Evolutionary conservation across 2,888 invertebrate species (phyloP).

Genomic region (Ecliptopera silaceata): DNA sequence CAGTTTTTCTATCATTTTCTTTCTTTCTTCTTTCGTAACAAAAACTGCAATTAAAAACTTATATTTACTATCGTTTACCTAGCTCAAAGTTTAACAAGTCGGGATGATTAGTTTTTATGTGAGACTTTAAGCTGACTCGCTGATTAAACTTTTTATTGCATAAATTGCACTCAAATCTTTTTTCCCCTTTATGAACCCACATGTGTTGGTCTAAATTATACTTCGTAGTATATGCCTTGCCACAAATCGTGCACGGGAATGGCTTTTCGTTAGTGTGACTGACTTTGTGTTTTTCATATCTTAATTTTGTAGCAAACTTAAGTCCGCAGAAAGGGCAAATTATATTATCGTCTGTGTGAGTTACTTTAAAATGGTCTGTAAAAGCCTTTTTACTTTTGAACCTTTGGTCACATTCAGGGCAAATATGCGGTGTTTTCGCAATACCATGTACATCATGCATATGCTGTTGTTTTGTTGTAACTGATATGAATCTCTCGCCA

Average conservation of each 20-base stretch:
- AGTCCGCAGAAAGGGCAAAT: conserved; percentile 67
- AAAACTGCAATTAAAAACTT: too few species aligned
- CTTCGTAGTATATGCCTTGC: conserved; percentile 68
- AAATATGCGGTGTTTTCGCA: conserved; percentile 55
- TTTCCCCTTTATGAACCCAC: conserved; percentile 73
- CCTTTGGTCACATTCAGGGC: conserved; percentile 62
- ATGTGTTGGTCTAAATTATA: conserved; percentile 71
- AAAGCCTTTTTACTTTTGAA: conserved; percentile 62
- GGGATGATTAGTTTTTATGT: conserved; percentile 72
- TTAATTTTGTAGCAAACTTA: conserved; percentile 61
- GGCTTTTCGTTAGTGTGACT: conserved; percentile 80
- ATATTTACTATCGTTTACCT: conserved; percentile 45
- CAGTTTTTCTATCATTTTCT: too few species aligned
- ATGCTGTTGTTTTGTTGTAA: conserved; percentile 60
- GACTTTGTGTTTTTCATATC: conserved; percentile 70
- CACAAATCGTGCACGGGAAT: conserved; percentile 76
- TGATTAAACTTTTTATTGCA: conserved; percentile 75
- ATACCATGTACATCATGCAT: conserved; percentile 57
- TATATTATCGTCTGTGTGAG: conserved; percentile 66
- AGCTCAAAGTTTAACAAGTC: conserved; percentile 54
- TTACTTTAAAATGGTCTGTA: conserved; percentile 45
- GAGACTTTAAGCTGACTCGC: conserved; percentile 68
- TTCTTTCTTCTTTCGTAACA: too few species aligned
- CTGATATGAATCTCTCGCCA: conserved; percentile 64
- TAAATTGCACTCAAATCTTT: conserved; percentile 65